phyloP scores from a whole-genome alignment of 2,797 vertebrate genomes.

The Distichodus sexfasciatus region DNA sequence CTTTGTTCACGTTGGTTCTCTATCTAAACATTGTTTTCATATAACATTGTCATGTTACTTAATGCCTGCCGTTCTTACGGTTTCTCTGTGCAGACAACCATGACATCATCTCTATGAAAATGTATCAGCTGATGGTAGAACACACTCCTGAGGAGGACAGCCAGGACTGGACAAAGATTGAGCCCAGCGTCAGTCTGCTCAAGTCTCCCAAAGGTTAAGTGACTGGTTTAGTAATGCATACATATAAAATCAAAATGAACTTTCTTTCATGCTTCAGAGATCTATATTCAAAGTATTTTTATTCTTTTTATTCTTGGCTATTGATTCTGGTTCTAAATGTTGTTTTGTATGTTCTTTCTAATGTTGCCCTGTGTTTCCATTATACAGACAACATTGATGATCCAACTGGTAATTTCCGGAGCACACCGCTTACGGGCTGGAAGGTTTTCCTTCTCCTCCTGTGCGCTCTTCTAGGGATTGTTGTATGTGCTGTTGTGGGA shows the following conservation, averaged over 20 bases:
- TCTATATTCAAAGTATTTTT: neutral
- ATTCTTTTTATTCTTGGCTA: neutral
- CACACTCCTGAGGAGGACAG: slow-evolving; percentile 90
- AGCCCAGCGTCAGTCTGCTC: slow-evolving; percentile 91
- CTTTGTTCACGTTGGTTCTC: neutral
- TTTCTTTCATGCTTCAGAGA: no score
- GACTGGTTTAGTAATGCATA: neutral
- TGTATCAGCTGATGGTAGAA: slow-evolving; percentile 97
- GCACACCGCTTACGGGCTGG: slow-evolving; percentile 93
- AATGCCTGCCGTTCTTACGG: neutral
- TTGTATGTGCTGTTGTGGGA: slow-evolving; percentile 92
- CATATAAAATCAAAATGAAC: no score
- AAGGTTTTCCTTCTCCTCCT: slow-evolving; percentile 94
- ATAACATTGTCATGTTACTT: neutral
- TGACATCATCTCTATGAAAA: slow-evolving; percentile 97
- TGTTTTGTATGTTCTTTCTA: neutral
- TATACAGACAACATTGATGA: slow-evolving; percentile 92
- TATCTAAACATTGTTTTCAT: neutral
- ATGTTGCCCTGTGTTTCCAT: neutral
- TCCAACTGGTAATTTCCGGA: slow-evolving; percentile 92
- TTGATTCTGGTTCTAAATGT: neutral
- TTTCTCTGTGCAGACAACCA: slow-evolving; percentile 85
- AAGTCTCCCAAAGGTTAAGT: slow-evolving; percentile 92
- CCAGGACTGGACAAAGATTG: slow-evolving; percentile 96
- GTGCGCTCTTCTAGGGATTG: slow-evolving; percentile 90